Percentiles rank a stretch among this genome's conserved stretches.
Conservation (phyloP, 2,888 invertebrate genomes). For the Opisthograptis luteolata region DNA sequence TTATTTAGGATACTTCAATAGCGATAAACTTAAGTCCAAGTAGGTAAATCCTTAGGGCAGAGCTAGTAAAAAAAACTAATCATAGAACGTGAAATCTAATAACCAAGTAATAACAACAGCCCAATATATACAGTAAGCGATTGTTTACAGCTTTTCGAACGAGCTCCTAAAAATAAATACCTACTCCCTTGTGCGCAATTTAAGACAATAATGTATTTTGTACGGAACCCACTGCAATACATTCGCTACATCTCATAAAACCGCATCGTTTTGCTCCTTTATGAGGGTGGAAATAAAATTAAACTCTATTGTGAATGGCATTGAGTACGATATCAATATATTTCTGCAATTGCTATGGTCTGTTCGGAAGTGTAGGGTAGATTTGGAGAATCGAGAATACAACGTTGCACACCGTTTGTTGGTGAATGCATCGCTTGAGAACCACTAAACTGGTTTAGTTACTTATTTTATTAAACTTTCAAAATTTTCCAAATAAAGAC, state of each 20-base stretch:
- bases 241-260: constrained; percentile 44
- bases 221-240: constrained; percentile 35
- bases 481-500: no score
- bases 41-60: no score
- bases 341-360: constrained; percentile 42
- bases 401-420: no score
- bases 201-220: constrained; percentile 37
- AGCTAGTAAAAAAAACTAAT: no score
- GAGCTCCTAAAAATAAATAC: constrained; percentile 24
- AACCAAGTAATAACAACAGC: no score
- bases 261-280: constrained; percentile 35
- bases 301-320: constrained; percentile 43
- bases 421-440: no score
- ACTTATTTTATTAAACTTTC: no score
- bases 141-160: constrained; percentile 28
- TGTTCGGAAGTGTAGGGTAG: constrained; percentile 30
- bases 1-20: no score
- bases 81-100: no score
- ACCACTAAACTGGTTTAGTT: no score
- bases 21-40: no score
- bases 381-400: constrained; percentile 36
- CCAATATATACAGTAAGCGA: no score
- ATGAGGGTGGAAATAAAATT: constrained; percentile 40
- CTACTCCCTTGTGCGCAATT: constrained; percentile 29
- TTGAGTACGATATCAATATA: constrained; percentile 50